These are phyloP conservation scores for Aphelinus atriplicis DNA, from an alignment of 1,140 invertebrate genomes.

Conservation along the genomic window DNA sequence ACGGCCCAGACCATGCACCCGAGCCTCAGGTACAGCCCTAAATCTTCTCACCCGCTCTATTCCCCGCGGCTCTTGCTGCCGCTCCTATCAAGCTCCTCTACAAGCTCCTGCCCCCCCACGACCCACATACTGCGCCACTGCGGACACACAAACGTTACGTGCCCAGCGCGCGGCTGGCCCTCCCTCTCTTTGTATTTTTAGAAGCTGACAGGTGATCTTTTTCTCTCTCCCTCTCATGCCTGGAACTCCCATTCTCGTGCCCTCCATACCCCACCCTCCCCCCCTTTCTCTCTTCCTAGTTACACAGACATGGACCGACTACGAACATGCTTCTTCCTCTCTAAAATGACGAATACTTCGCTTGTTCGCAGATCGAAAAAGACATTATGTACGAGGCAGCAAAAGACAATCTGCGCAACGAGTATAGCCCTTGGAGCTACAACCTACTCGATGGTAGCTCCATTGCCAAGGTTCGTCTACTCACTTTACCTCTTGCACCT, in stretches of 20 bases:
- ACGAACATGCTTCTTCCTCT: background rate
- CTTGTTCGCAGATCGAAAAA: slow-evolving; percentile 52
- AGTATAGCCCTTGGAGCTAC: slow-evolving; percentile 60
- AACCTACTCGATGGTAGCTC: slow-evolving; percentile 54
- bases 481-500: too few relatives aligned
- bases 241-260: background rate
- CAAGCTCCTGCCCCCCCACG: too few relatives aligned
- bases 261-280: background rate
- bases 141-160: too few relatives aligned
- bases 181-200: background rate
- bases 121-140: too few relatives aligned
- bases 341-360: background rate
- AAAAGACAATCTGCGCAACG: slow-evolving; percentile 51
- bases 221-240: background rate
- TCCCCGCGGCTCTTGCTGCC: too few relatives aligned
- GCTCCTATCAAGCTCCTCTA: too few relatives aligned
- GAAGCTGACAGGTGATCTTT: background rate
- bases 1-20: background rate
- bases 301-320: background rate
- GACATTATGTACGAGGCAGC: slow-evolving; percentile 59
- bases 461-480: slow-evolving; percentile 51
- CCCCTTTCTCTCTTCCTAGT: background rate
- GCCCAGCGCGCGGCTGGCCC: too few relatives aligned
- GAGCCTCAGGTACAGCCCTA: background rate
- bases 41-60: too few relatives aligned